Evolutionary conservation across 2,113 vertebrate genomes (phyloP), one percentile per base, ranked within the genome.

Genomic region (Symphodus melops): DNA sequence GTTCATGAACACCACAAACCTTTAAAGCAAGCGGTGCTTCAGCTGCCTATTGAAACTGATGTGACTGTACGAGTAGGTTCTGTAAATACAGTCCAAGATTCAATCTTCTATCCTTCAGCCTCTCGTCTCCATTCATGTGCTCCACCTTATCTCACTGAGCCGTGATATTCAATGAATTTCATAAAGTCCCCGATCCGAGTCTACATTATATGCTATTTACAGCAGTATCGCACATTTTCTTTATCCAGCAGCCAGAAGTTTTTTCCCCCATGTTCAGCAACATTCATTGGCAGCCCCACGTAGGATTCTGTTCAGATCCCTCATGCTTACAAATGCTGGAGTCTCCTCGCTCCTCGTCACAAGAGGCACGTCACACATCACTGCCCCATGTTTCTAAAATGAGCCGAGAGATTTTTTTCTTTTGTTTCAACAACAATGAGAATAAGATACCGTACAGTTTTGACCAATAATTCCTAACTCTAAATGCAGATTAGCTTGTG

Each of bases 301-400:
- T 75, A 48, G 84, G 81, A 70, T 80, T 72, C 48, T 28, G 52
- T 51, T 68, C 63, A 54, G 60, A 73, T 84, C 63, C 77, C 62
- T 87, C 73, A 63, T 36, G 5, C 8, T 68, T 57, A 85, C 25
- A 63, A 86, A 87, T 71, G 14, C 51, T 8, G 70, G 28, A 56
- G 81, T 78, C 80, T 81, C 60, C 42, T 42, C 3, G 57, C 59
- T 64, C 76, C 68, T 79, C 63, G 80, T 85, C 71, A 79, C 67
- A 25, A 54, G 68, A 64, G 51, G 21, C 57, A 20, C 23, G 72
- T 86, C 88, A 88, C 82, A 87, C 80, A 69, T 84, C 79, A 19
- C 73, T 76, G 68, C 68, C 53, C 87, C 44, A 81, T 90, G 89
- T 87, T 92, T 91, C 75, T 78, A 52, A 85, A 89, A 91, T 86